phyloP scores from a whole-genome alignment of 2,888 invertebrate genomes.

The Diaphora mendica region DNA sequence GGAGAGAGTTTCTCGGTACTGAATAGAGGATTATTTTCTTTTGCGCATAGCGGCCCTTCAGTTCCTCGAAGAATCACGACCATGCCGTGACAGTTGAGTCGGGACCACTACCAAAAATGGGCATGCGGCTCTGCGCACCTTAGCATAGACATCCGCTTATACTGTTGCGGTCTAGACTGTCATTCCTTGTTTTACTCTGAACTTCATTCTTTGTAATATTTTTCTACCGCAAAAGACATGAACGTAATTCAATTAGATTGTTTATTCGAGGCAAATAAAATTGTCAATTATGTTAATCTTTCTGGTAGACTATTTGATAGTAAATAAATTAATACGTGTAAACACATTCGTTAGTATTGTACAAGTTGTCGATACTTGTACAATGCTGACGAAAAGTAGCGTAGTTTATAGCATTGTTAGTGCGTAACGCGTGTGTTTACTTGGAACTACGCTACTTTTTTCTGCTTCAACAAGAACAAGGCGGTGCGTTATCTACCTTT shows the following conservation, averaged over 20 bases:
- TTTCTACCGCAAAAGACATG: background rate
- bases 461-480: too few species aligned
- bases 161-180: constrained; percentile 24
- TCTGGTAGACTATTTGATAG: too few species aligned
- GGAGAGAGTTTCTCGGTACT: constrained; percentile 32
- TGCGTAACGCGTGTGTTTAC: too few species aligned
- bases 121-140: constrained; percentile 34
- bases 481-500: too few species aligned
- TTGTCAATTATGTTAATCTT: background rate
- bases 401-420: too few species aligned
- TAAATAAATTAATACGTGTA: too few species aligned
- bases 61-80: constrained; percentile 61
- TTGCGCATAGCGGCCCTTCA: constrained; percentile 37
- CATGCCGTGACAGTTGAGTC: constrained; percentile 40
- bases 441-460: too few species aligned
- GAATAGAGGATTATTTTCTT: constrained; percentile 39
- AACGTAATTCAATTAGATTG: background rate
- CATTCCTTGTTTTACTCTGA: constrained; percentile 14
- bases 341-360: too few species aligned
- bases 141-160: constrained; percentile 37
- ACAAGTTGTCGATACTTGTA: too few species aligned
- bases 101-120: constrained; percentile 45
- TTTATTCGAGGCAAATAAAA: background rate
- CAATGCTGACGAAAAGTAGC: too few species aligned
- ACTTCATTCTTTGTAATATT: constrained; percentile 8